Evolutionary conservation across 1,140 invertebrate species (phyloP), one percentile per base, ranked within the genome.

Genomic region (Pinna nobilis): DNA sequence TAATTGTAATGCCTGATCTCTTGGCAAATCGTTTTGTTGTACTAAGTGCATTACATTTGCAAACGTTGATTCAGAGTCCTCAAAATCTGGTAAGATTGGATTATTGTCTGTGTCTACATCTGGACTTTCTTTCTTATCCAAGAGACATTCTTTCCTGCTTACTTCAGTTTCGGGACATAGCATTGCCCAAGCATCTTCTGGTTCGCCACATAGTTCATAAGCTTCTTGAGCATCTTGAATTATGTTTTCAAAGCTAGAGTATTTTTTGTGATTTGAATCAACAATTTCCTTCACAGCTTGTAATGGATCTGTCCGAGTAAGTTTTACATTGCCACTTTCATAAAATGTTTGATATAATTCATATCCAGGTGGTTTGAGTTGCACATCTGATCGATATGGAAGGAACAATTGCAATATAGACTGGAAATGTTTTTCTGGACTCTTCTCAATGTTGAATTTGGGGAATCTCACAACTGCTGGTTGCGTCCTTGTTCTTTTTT

Each of bases 301-400:
- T 25, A 66, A 18, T 33, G 23, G 18, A 6, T n/a, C n/a, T 20
- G 47, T 32, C 15, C 3, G 1, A 20, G 6, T 0, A 50, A 35
- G 9, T 50, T 33, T 55, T 7, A 74, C 64, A 68, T 44, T 23
- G 3, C 63, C 71, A 39, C 4, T 44, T 39, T 68, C 49, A 57
- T 68, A 74, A 44, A 74, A 74, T 18, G 53, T 23, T 23, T 67
- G 11, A 32, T 60, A 44, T 37, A 25, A 41, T 60, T 74, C 39
- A 68, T 49, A 74, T 7, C 37, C 50, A 25, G 50, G 35, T 68
- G 71, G 71, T 59, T 66, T 66, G n/a, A 74, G 20, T 30, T 67
- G 71, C 18, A 25, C 25, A 23, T 68, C 0, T 20, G 25, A 25
- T 11, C 64, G 32, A 59, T 67, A 68, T 49, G 71, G 71, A 4